A percentile compares a stretch with the other conserved stretches of the same genome.
Evolutionary conservation across 2,888 invertebrate species (phyloP).

Genomic region (Pelosia muscerda): DNA sequence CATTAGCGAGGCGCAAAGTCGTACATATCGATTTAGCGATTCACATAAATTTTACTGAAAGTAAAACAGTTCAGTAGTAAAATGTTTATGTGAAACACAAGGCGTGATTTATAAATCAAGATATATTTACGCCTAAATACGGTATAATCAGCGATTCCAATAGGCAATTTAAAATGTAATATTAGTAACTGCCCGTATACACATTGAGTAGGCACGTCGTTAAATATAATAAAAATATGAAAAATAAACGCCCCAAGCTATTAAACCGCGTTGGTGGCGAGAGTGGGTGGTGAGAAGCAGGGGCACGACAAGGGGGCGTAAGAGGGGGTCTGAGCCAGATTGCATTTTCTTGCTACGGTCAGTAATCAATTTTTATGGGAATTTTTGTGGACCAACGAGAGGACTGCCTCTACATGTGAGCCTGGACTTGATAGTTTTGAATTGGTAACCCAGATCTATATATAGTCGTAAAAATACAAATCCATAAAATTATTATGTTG

Average conservation of each 20-base stretch:
- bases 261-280: slow-evolving; percentile 63
- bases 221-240: slow-evolving; percentile 72
- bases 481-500: no score
- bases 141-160: slow-evolving; percentile 3
- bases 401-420: slow-evolving; percentile 42
- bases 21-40: slow-evolving; percentile 42
- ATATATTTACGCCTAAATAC: slow-evolving; percentile 6
- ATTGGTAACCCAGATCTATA: neutral
- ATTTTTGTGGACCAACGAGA: slow-evolving; percentile 74
- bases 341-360: slow-evolving; percentile 82
- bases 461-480: neutral
- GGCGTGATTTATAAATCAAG: slow-evolving; percentile 7
- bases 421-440: slow-evolving; percentile 22
- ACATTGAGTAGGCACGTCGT: slow-evolving; percentile 55
- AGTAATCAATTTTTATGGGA: slow-evolving; percentile 84
- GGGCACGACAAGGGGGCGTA: slow-evolving; percentile 33
- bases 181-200: slow-evolving; percentile 35
- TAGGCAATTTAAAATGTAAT: slow-evolving; percentile 42
- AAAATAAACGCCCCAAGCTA: slow-evolving; percentile 74
- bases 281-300: slow-evolving; percentile 39
- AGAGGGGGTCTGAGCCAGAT: slow-evolving; percentile 68
- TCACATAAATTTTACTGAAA: slow-evolving; percentile 19
- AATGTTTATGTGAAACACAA: neutral
- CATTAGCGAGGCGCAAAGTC: slow-evolving; percentile 40
- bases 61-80: neutral